Conservation (phyloP, 2,113 vertebrate species). For the Haliaeetus leucogaster region DNA sequence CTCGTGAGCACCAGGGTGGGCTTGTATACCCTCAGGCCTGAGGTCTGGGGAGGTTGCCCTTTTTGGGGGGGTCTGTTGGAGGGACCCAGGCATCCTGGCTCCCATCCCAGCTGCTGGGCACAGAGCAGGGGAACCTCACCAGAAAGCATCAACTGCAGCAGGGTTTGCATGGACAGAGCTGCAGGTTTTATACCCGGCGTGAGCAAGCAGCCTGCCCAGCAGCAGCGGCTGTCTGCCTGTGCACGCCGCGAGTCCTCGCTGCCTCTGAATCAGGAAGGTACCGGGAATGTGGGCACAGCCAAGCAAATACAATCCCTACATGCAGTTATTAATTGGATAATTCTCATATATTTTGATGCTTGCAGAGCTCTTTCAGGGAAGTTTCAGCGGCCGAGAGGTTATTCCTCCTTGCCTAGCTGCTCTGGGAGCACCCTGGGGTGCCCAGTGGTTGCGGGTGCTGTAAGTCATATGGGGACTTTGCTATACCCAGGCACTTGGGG, state of each 20-base stretch:
- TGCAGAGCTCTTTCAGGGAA: neutral
- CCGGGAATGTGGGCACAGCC: neutral
- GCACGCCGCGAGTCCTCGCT: rapidly evolving
- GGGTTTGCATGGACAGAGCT: rapidly evolving
- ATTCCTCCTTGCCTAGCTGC: neutral
- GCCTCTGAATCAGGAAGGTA: neutral
- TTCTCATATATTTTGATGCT: neutral
- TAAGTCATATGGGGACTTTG: too few relatives aligned
- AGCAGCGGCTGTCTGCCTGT: neutral
- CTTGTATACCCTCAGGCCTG: neutral
- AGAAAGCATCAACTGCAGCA: neutral
- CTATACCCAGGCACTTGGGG: neutral
- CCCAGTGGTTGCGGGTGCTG: neutral
- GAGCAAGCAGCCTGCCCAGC: neutral
- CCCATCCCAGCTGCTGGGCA: neutral
- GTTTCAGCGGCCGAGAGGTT: neutral
- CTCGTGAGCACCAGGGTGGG: neutral
- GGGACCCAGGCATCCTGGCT: neutral
- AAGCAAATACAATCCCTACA: neutral
- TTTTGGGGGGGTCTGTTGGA: too few relatives aligned
- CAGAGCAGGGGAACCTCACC: neutral
- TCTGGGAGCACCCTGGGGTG: neutral
- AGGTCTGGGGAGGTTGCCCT: neutral
- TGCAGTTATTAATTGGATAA: neutral
- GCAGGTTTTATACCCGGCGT: rapidly evolving